Conservation (phyloP, 2,797 vertebrate species). For the Leuciscus waleckii region DNA sequence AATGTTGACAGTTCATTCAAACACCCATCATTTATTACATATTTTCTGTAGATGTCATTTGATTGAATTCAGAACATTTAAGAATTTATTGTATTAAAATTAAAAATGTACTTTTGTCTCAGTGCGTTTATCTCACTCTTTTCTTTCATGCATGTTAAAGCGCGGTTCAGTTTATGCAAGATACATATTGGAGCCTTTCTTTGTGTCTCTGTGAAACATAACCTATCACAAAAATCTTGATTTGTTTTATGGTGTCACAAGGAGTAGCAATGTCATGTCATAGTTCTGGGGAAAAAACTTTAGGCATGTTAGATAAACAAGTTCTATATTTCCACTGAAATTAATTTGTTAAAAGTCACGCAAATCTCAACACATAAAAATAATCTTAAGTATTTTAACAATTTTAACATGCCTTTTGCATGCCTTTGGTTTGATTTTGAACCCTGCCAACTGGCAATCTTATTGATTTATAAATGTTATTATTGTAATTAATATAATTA, state of each 20-base stretch:
- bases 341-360: background rate
- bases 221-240: background rate
- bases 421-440: background rate
- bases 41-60: background rate
- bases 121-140: background rate
- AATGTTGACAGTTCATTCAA: background rate
- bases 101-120: background rate
- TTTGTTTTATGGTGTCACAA: background rate
- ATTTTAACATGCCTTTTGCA: too few relatives aligned
- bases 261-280: background rate
- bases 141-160: background rate
- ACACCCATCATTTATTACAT: background rate
- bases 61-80: background rate
- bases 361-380: background rate
- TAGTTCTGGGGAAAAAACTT: background rate
- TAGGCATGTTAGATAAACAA: background rate
- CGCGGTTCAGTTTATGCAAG: background rate
- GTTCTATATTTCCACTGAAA: background rate
- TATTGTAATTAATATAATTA: background rate
- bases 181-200: background rate
- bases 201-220: background rate
- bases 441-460: background rate
- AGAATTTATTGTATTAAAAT: background rate
- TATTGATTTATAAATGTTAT: background rate
- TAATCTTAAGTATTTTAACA: background rate